A percentile compares a stretch with the other conserved stretches of the same genome.
Conservation (phyloP, 2,113 vertebrate genomes). For the Suncus etruscus region DNA sequence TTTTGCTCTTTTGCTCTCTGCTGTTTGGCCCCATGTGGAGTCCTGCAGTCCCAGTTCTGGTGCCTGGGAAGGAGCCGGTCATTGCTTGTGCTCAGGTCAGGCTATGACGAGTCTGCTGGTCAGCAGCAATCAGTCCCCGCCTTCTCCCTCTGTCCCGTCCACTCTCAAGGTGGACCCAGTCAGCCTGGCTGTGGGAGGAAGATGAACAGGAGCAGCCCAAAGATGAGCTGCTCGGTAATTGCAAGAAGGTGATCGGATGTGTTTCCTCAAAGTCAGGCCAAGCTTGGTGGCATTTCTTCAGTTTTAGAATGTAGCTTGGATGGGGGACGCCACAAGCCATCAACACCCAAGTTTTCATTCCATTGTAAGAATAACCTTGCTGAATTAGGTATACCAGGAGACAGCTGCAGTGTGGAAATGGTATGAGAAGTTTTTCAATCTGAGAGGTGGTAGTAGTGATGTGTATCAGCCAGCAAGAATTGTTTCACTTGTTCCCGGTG, state of each 20-base stretch:
- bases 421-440: constrained; percentile 21
- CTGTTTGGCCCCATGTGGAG: no score
- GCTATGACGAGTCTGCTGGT: neutral
- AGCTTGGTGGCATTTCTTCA: neutral
- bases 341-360: neutral
- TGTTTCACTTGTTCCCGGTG: constrained; percentile 72
- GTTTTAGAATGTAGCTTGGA: neutral
- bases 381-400: neutral
- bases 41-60: no score
- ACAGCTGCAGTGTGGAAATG: neutral
- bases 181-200: no score
- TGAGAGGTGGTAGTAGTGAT: constrained; percentile 24
- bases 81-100: neutral
- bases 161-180: neutral
- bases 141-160: neutral
- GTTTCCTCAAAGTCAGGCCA: no score
- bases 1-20: no score
- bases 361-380: neutral
- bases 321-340: neutral
- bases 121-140: neutral
- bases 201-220: neutral
- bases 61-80: no score
- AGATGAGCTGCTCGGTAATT: neutral
- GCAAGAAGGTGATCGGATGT: no score
- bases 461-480: constrained; percentile 21